Conservation (phyloP, 2,113 vertebrate species). For the Tretioscincus oriximinensis region DNA sequence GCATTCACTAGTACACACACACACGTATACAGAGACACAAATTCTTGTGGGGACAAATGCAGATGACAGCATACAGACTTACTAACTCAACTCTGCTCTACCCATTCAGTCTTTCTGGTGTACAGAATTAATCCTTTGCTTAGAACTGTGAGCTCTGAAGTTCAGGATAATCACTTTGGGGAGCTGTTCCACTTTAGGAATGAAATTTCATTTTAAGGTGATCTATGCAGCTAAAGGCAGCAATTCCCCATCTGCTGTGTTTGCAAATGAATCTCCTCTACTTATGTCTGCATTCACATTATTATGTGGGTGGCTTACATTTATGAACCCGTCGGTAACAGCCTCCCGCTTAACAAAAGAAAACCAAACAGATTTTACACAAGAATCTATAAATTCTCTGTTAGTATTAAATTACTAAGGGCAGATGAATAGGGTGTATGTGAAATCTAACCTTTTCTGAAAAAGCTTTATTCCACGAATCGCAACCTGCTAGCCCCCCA, state of each 20-base stretch:
- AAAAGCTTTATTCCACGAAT: background rate
- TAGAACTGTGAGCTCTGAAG: slow-evolving; percentile 26
- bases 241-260: slow-evolving; percentile 2
- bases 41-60: slow-evolving; percentile 22
- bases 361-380: slow-evolving; percentile 35
- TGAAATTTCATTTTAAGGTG: slow-evolving; percentile 41
- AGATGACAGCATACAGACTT: slow-evolving; percentile 27
- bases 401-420: slow-evolving; percentile 6
- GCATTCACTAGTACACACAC: slow-evolving; percentile 18
- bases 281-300: slow-evolving; percentile 60
- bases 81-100: slow-evolving; percentile 31
- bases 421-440: background rate
- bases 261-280: slow-evolving; percentile 35
- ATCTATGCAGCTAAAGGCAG: slow-evolving; percentile 27
- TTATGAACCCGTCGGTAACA: slow-evolving; percentile 56
- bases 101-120: slow-evolving; percentile 24
- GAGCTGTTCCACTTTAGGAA: slow-evolving; percentile 31
- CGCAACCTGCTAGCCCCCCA: background rate
- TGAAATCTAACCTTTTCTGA: background rate
- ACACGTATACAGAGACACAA: slow-evolving; percentile 6
- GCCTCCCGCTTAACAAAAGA: slow-evolving; percentile 48
- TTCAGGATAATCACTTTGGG: slow-evolving; percentile 36
- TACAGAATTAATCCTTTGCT: slow-evolving; percentile 39
- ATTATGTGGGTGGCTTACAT: slow-evolving; percentile 49
- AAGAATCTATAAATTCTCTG: slow-evolving; percentile 22